These are phyloP conservation scores for Psittacus erithacus DNA, from an alignment of 2,113 vertebrate species.

Conservation along the genomic window DNA sequence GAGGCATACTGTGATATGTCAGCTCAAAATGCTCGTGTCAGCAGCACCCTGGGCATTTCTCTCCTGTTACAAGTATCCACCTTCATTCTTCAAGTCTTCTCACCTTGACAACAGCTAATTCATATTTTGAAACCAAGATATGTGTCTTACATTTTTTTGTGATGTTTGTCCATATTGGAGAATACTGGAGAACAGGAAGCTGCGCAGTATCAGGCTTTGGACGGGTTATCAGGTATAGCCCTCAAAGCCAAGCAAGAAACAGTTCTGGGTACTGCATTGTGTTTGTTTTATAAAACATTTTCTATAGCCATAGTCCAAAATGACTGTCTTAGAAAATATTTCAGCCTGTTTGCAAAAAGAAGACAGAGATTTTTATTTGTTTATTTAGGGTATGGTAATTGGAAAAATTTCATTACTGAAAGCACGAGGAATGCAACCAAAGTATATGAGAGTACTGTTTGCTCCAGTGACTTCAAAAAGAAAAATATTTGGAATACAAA, in stretches of 20 bases:
- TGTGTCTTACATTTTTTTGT: not conserved
- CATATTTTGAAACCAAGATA: not conserved
- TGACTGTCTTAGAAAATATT: not conserved
- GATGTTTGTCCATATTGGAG: accelerated
- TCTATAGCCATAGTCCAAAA: not conserved
- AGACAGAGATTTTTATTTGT: not conserved
- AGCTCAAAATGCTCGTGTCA: not conserved
- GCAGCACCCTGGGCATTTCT: not conserved
- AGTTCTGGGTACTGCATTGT: not conserved
- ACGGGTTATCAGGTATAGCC: not conserved
- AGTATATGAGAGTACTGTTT: not conserved
- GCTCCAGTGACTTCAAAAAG: not conserved
- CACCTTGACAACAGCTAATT: not conserved
- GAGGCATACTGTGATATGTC: not conserved
- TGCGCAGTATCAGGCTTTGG: not conserved
- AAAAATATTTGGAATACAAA: not conserved
- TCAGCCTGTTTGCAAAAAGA: not conserved
- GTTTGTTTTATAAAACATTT: not conserved
- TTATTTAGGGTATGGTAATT: not conserved
- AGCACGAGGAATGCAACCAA: not conserved
- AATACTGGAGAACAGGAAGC: not conserved
- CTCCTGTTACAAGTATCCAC: not conserved
- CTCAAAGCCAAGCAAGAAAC: not conserved
- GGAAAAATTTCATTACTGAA: not conserved
- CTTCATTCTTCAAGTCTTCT: not conserved